phyloP scores from a whole-genome alignment of 2,797 vertebrate species.

The Chelonia mydas region DNA sequence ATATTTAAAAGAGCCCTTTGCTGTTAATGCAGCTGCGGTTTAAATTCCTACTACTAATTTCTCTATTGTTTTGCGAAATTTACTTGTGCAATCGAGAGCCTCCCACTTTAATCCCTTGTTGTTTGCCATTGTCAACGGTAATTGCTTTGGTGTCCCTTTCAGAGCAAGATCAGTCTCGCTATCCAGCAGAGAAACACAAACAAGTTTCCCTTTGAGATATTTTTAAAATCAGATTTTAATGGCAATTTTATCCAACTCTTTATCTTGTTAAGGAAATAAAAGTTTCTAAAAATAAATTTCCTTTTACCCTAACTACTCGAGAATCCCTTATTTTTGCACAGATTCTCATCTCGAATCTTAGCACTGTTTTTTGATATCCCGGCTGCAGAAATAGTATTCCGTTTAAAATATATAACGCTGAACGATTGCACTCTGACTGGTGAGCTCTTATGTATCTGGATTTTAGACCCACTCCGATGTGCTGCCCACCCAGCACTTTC shows the following conservation, averaged over 20 bases:
- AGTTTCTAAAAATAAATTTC: not conserved
- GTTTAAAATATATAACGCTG: not conserved
- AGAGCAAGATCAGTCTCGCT: not conserved
- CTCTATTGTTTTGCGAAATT: conserved; percentile 37
- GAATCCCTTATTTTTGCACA: not conserved
- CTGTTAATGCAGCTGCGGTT: not conserved
- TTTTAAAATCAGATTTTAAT: not conserved
- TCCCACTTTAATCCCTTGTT: not conserved
- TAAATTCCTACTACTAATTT: conserved; percentile 32
- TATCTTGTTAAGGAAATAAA: not conserved
- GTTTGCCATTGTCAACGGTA: not conserved
- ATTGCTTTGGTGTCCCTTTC: conserved; percentile 3
- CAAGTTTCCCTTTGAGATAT: conserved; percentile 15
- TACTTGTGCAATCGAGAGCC: not conserved
- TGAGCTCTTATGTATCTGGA: not conserved
- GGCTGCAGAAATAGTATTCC: not conserved
- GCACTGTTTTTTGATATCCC: not conserved
- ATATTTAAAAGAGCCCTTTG: not conserved
- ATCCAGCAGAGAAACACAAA: not conserved
- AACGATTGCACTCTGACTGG: not conserved
- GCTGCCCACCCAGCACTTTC: no score
- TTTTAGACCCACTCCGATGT: not conserved
- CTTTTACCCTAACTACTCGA: not conserved
- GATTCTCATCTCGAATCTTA: not conserved
- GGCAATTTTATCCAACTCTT: not conserved